Base-by-base conservation (phyloP, 92 coral and sea anemone genomes). In the Meandrina meandrites region DNA sequence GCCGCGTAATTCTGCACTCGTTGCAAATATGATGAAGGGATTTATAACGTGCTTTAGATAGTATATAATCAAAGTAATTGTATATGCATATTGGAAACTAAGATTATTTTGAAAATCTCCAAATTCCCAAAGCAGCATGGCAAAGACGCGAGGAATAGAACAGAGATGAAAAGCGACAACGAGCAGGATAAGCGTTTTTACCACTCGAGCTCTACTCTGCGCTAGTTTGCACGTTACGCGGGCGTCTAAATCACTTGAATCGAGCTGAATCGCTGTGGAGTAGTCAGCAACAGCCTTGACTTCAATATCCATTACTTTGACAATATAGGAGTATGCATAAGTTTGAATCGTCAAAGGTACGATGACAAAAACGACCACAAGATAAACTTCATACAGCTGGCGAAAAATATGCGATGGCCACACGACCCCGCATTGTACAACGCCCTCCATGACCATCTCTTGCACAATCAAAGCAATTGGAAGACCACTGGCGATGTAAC, bases 21-120 rank as follows among this genome's bases (percentile, higher is more conserved):
- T 92, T 57, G 89, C 91, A 88, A 87, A 94, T 35, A 94, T 88
- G 42, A 94, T 86, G 22, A 93, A 66, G 64, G 98, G 96, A 50
- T 94, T 94, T 37, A 91, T 92, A 72, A 91, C 84, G 81, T 94
- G 95, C 68, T 93, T 94, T 27, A 93, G 64, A 82, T 93, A 94
- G 81, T 89, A 94, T 42, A 93, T 72, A n/a, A 93, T 62, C 88
- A 94, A 53, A 48, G 92, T 89, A 54, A 85, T 57, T 34, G 81
- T 84, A 27, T 83, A 70, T 54, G 90, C 84, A 82, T 86, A 90
- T n/a, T 84, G 82, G 71, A 94, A 88, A 18, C 58, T 70, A n/a
- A 56, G 28, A 17, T 90, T 81, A 12, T 17, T 47, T 36, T 24
- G 15, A 35, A 92, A 51, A 16, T 86, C 51, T 7, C 89, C 76